A percentile compares a stretch with the other conserved stretches of the same genome.
Evolutionary conservation across 2,113 vertebrate species (phyloP).

Genomic region (Archilochus colubris): DNA sequence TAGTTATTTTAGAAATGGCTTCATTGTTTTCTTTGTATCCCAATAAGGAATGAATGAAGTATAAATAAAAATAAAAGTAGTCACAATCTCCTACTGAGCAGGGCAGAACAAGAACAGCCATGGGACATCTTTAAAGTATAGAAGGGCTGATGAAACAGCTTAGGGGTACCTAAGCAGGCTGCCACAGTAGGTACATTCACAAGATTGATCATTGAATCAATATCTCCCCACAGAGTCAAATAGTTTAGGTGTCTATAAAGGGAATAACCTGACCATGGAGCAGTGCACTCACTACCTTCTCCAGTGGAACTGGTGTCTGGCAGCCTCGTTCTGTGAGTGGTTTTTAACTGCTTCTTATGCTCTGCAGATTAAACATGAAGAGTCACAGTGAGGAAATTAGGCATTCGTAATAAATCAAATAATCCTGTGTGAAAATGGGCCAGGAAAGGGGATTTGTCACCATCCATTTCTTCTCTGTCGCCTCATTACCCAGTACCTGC

Average conservation of each 20-base stretch:
- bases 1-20: neutral
- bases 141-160: neutral
- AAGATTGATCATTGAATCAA: fast-evolving
- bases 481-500: neutral
- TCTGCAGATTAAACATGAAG: conserved; percentile 24
- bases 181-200: neutral
- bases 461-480: neutral
- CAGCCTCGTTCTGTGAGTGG: neutral
- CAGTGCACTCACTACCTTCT: neutral
- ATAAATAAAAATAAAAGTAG: neutral
- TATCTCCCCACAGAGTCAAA: neutral
- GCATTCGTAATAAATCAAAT: neutral
- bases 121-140: neutral
- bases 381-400: conserved; percentile 28
- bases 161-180: neutral
- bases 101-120: neutral
- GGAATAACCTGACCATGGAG: neutral
- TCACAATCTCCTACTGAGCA: neutral
- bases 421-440: conserved; percentile 46
- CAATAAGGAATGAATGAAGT: neutral
- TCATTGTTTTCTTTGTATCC: neutral
- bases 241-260: neutral
- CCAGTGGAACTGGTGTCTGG: neutral
- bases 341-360: conserved; percentile 12
- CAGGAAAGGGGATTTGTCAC: conserved; percentile 59